A percentile compares a stretch with the other conserved stretches of the same genome.
Evolutionary conservation across 92 coral and sea anemone species (phyloP).

Genomic region (Blastomussa wellsi): DNA sequence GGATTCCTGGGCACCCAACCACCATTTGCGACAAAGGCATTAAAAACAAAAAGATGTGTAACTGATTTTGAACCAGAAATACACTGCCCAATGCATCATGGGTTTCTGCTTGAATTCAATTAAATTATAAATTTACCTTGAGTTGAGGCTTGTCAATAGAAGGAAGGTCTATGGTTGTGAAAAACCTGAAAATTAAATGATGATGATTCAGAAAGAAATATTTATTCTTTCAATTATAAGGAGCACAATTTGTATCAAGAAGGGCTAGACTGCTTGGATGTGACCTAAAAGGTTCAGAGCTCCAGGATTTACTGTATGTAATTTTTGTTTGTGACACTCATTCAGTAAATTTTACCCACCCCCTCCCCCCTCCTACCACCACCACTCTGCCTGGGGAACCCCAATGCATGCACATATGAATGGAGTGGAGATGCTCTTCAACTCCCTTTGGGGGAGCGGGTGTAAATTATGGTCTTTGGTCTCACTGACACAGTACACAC

Average conservation of each 20-base stretch:
- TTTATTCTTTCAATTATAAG: neutral
- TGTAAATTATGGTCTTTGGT: too few species aligned
- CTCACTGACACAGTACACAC: too few species aligned
- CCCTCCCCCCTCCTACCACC: too few species aligned
- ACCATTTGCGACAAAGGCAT: too few species aligned
- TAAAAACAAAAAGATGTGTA: neutral
- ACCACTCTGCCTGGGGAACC: too few species aligned
- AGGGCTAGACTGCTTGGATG: neutral
- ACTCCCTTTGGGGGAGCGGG: too few species aligned
- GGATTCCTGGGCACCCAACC: too few species aligned
- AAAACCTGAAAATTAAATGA: slow-evolving; percentile 57
- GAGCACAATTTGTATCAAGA: neutral
- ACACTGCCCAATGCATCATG: neutral
- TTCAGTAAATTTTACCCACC: too few species aligned
- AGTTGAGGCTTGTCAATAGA: slow-evolving; percentile 84
- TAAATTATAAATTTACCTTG: slow-evolving; percentile 56
- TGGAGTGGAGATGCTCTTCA: too few species aligned
- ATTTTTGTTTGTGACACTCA: too few species aligned
- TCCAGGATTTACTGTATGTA: neutral
- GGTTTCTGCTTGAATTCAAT: neutral
- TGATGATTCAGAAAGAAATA: neutral
- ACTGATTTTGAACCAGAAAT: neutral
- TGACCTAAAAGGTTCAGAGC: neutral
- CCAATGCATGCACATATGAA: too few species aligned
- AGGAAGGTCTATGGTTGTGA: slow-evolving; percentile 80